phyloP scores from a whole-genome alignment of 2,113 vertebrate species.

The Pachycephala philippinensis region DNA sequence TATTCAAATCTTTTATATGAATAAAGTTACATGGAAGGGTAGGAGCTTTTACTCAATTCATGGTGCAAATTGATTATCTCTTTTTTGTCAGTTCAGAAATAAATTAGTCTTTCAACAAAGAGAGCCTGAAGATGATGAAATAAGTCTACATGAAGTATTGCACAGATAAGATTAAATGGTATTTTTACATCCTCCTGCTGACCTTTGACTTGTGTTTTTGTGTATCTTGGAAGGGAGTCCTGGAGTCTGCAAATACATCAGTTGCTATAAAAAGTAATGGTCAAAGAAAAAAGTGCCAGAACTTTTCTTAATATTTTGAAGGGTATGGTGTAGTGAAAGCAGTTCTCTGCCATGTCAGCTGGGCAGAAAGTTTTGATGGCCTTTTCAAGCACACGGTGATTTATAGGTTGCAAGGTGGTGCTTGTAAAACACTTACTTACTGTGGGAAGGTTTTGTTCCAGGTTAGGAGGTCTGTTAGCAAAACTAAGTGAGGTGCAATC shows the following conservation, averaged over 20 bases:
- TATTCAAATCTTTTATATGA: neutral
- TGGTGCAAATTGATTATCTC: neutral
- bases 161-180: slow-evolving; percentile 71
- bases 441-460: neutral
- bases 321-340: neutral
- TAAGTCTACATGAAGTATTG: slow-evolving; percentile 51
- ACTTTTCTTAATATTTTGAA: slow-evolving; percentile 19
- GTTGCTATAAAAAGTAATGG: slow-evolving; percentile 42
- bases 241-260: slow-evolving; percentile 49
- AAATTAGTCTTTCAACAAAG: slow-evolving; percentile 30
- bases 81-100: slow-evolving; percentile 26
- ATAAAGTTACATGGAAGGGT: neutral
- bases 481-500: neutral
- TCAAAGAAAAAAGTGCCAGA: slow-evolving; percentile 13
- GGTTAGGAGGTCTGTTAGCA: neutral
- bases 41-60: neutral
- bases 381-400: neutral
- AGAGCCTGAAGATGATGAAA: slow-evolving; percentile 45
- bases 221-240: slow-evolving; percentile 59
- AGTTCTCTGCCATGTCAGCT: neutral
- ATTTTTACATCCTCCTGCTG: slow-evolving; percentile 71
- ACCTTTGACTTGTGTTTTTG: slow-evolving; percentile 70
- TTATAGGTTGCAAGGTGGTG: neutral
- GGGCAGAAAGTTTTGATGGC: neutral
- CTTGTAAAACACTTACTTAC: neutral